Conservation (phyloP, 2,797 vertebrate genomes). For the Tachyglossus aculeatus region DNA sequence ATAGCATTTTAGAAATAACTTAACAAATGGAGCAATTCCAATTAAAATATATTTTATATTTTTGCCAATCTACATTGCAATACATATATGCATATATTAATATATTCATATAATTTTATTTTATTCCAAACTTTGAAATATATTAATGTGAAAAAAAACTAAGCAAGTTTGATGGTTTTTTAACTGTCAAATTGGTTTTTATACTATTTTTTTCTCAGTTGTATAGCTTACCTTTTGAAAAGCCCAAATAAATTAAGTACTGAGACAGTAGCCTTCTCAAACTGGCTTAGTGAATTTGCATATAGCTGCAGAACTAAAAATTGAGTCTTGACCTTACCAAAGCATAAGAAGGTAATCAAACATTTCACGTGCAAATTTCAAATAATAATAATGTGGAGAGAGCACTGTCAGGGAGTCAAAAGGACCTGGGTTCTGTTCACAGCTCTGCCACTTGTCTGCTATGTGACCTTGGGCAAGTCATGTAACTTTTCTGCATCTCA, state of each 20-base stretch:
- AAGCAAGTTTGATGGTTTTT: not conserved
- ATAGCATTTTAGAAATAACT: conserved; percentile 46
- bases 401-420: too few species aligned
- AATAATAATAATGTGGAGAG: too few species aligned
- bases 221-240: conserved; percentile 38
- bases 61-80: conserved; percentile 15
- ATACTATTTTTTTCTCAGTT: conserved; percentile 25
- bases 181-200: conserved; percentile 44
- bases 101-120: too few species aligned
- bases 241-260: conserved; percentile 10
- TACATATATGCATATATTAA: not conserved
- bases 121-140: too few species aligned
- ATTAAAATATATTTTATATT: conserved; percentile 37
- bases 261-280: not conserved
- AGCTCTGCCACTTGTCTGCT: too few species aligned
- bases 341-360: not conserved
- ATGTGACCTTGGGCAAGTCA: too few species aligned
- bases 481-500: too few species aligned
- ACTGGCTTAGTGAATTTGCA: not conserved
- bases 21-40: conserved; percentile 29
- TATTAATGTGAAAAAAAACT: not conserved
- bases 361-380: conserved; percentile 3
- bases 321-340: conserved; percentile 4
- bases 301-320: not conserved
- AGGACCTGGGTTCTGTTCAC: too few species aligned